Evolutionary conservation across 2,113 vertebrate species (phyloP).

Genomic region (Corydoras sp.): DNA sequence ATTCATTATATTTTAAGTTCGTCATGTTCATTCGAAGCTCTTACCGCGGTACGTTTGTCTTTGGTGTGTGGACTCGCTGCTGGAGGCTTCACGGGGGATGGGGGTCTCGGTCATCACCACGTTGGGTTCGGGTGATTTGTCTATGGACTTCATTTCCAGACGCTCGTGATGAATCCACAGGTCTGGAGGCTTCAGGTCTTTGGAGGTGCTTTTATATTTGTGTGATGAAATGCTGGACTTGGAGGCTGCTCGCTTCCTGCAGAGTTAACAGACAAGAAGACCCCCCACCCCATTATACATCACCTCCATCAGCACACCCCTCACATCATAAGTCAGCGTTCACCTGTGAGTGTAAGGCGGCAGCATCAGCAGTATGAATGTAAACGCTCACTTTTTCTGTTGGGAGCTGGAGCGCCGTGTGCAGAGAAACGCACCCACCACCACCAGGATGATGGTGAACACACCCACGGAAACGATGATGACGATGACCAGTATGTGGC

Average conservation of each 20-base stretch:
- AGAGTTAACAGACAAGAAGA: background rate
- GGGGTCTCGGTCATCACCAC: constrained; percentile 95
- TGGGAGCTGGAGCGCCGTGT: constrained; percentile 88
- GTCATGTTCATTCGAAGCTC: too few species aligned
- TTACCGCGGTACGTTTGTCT: constrained; percentile 86
- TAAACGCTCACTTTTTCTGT: constrained; percentile 84
- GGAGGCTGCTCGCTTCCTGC: constrained; percentile 88
- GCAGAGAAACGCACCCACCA: constrained; percentile 91
- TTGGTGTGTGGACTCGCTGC: constrained; percentile 81
- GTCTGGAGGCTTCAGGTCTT: constrained; percentile 95
- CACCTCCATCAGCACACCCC: background rate
- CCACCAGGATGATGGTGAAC: constrained; percentile 87
- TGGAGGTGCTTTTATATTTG: constrained; percentile 96
- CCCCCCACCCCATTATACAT: background rate
- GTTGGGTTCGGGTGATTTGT: constrained; percentile 95
- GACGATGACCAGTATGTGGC: constrained; percentile 82
- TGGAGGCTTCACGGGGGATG: constrained; percentile 89
- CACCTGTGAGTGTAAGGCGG: background rate
- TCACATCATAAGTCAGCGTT: background rate
- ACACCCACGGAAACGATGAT: constrained; percentile 88
- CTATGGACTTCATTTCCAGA: constrained; percentile 93
- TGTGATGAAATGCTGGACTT: constrained; percentile 90
- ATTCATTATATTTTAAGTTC: too few species aligned
- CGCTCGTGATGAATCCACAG: constrained; percentile 98
- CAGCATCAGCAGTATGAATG: background rate